phyloP scores from a whole-genome alignment of 2,888 invertebrate genomes.

The Eupithecia abbreviata region DNA sequence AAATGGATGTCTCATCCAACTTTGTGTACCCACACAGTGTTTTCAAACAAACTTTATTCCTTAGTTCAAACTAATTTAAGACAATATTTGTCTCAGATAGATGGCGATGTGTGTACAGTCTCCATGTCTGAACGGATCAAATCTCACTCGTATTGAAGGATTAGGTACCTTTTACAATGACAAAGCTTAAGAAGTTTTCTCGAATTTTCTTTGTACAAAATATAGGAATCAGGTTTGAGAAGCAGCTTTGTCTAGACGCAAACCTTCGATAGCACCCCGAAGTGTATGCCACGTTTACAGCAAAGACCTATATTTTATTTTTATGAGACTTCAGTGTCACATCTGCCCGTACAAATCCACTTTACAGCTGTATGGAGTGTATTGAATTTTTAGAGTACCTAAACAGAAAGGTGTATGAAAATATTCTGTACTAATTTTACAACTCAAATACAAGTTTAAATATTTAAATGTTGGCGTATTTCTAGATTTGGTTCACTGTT shows the following conservation, averaged over 20 bases:
- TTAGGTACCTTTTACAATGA: slow-evolving; percentile 44
- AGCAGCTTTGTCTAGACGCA: slow-evolving; percentile 53
- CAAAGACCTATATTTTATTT: slow-evolving; percentile 44
- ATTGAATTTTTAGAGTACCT: slow-evolving; percentile 17
- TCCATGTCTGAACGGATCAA: slow-evolving; percentile 50
- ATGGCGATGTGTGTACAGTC: slow-evolving; percentile 44
- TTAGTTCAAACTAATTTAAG: slow-evolving; percentile 47
- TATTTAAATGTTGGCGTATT: background rate
- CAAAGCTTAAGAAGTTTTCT: slow-evolving; percentile 43
- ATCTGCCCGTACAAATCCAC: slow-evolving; percentile 23
- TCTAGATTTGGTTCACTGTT: slow-evolving; percentile 2
- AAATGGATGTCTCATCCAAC: slow-evolving; percentile 36
- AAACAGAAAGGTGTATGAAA: background rate
- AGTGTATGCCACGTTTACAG: slow-evolving; percentile 42
- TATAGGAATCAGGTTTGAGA: slow-evolving; percentile 51
- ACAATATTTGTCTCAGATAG: slow-evolving; percentile 55
- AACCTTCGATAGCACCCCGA: slow-evolving; percentile 44
- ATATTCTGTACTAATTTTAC: background rate
- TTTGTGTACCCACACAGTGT: slow-evolving; percentile 51
- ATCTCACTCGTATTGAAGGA: slow-evolving; percentile 39
- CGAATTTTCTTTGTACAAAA: slow-evolving; percentile 47
- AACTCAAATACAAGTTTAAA: background rate
- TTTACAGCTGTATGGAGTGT: slow-evolving; percentile 19
- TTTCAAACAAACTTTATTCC: slow-evolving; percentile 51
- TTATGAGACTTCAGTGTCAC: slow-evolving; percentile 40